phyloP scores from a whole-genome alignment of 2,113 vertebrate species.

The Phoenicopterus ruber region DNA sequence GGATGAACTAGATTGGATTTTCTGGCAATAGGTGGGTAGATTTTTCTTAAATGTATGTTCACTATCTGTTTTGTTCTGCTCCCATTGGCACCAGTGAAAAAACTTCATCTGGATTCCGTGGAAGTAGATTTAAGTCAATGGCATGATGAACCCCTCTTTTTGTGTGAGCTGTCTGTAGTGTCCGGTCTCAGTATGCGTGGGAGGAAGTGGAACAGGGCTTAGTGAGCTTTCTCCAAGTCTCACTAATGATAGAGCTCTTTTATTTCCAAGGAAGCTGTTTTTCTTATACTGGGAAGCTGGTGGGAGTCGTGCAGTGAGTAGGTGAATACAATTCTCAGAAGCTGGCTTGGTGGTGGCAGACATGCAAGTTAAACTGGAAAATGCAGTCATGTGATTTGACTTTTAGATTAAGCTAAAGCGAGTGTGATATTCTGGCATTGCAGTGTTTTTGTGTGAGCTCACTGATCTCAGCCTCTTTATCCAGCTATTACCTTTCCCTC shows the following conservation, averaged over 20 bases:
- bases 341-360: slow-evolving; percentile 7
- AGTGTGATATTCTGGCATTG: not conserved
- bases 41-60: not conserved
- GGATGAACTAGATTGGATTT: not conserved
- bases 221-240: not conserved
- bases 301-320: slow-evolving; percentile 18
- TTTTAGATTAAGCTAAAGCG: not conserved
- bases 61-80: not conserved
- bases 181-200: not conserved
- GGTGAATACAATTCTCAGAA: not conserved
- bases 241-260: not conserved
- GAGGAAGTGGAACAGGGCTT: not conserved
- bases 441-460: not conserved
- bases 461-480: not conserved
- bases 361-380: slow-evolving; percentile 24
- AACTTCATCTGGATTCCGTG: not conserved
- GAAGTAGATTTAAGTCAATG: not conserved
- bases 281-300: not conserved
- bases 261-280: not conserved
- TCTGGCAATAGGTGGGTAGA: not conserved
- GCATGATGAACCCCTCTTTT: not conserved
- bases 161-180: not conserved
- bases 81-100: not conserved
- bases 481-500: not conserved
- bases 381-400: slow-evolving; percentile 10